Conservation (phyloP, 1,140 invertebrate genomes). For the Coptotermes formosanus region DNA sequence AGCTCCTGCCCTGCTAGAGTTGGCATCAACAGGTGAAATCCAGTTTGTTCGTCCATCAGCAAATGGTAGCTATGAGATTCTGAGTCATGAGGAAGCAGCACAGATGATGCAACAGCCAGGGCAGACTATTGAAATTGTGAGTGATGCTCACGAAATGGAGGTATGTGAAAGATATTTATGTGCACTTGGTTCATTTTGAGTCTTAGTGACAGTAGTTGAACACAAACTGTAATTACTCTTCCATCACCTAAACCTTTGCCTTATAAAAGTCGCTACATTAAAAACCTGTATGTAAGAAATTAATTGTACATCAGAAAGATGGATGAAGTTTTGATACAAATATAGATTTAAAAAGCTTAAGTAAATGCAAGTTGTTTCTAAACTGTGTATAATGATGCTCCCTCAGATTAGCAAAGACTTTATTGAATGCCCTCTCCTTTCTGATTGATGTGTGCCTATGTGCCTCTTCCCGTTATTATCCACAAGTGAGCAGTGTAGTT, state of each 20-base stretch:
- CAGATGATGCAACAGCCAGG: constrained; percentile 47
- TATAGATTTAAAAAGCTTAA: too few relatives aligned
- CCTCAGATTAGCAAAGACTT: too few relatives aligned
- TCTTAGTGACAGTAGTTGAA: background rate
- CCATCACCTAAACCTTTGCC: background rate
- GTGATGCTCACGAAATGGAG: constrained; percentile 19
- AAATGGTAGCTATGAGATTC: constrained; percentile 52
- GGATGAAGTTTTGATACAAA: too few relatives aligned
- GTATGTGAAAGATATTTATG: constrained; percentile 16
- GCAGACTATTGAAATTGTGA: constrained; percentile 33
- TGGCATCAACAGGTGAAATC: constrained; percentile 50
- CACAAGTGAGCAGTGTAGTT: too few relatives aligned
- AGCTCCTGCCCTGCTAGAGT: constrained; percentile 42
- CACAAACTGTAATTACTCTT: background rate
- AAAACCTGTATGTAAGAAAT: background rate
- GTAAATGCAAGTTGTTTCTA: too few relatives aligned
- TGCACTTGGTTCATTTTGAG: background rate
- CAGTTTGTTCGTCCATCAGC: constrained; percentile 52
- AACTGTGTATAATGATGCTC: too few relatives aligned
- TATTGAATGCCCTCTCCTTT: too few relatives aligned
- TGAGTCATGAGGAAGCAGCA: constrained; percentile 49
- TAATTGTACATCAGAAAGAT: too few relatives aligned
- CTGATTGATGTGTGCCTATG: too few relatives aligned
- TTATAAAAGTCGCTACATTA: background rate
- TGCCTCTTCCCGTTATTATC: too few relatives aligned